Base-by-base conservation (phyloP, 2,797 vertebrate genomes). In the Sciurus carolinensis region DNA sequence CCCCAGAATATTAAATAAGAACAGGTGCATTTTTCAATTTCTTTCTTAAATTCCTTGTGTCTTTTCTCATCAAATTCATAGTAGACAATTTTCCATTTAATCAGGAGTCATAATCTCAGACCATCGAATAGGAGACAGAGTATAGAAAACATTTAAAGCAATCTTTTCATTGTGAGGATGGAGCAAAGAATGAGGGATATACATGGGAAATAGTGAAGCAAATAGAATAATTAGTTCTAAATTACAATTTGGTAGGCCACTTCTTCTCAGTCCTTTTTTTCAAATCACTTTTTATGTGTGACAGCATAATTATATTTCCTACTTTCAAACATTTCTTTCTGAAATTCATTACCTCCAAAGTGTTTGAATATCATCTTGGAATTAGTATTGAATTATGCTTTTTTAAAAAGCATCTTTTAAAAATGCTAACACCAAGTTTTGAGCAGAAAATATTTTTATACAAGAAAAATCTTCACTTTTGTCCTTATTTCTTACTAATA, bases 241-340 rank as follows among this genome's bases (percentile, higher is more conserved):
- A 84, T 88, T 87, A 52, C 52, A 85, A 44, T 67, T 71, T 59
- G n/a, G 36, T 75, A 75, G 59, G 8, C 33, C 28, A 93, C 59
- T 90, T 93, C 62, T 69, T 87, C 47, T 95, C 76, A 39, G 42
- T 76, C 64, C 28, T 42, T 44, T 62, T 81, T 57, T 72, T 80
- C 64, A 88, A 94, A 54, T 94, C 50, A 82, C 0, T 73, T 80
- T 71, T 90, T 64, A 66, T 71, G 17, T 57, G n/a, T 88, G 59
- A 97, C 52, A 85, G 28, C 66, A 81, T 76, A 95, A 94, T 94
- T 72, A 39, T 33, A 94, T 93, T 93, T 84, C 18, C 28, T 84
- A 90, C 52, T 94, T 91, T 54, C 91, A 91, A 80, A 93, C 18
- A 80, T 81, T 95, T 47, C 30, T 83, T 85, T 87, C 82, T 88